These are phyloP conservation scores for Hyperoplus lanceolatus DNA, from an alignment of 2,797 vertebrate species.

Conservation along the genomic window DNA sequence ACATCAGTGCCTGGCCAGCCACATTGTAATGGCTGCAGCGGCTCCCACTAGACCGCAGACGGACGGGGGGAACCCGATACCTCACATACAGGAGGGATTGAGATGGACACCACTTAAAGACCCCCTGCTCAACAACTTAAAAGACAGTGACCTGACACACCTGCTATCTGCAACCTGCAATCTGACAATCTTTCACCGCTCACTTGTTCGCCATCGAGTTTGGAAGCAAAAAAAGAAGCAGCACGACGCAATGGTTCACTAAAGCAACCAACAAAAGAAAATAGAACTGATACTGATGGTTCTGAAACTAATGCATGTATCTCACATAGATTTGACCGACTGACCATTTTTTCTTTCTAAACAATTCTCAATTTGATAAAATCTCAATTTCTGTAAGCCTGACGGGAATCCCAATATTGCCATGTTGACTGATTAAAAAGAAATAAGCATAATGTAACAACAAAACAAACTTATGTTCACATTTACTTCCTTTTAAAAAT, in stretches of 20 bases:
- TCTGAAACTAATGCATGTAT: not conserved
- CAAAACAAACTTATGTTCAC: not conserved
- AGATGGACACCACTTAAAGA: conserved; percentile 79
- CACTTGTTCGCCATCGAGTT: conserved; percentile 32
- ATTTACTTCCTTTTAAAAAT: conserved; percentile 19
- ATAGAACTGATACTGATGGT: too few relatives aligned
- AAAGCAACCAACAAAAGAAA: conserved; percentile 17
- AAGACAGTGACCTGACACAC: conserved; percentile 80
- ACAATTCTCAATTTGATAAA: not conserved
- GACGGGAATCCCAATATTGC: not conserved
- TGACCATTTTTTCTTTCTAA: not conserved
- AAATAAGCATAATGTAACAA: not conserved
- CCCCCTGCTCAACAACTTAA: conserved; percentile 75
- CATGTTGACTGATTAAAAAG: not conserved
- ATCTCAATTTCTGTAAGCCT: not conserved
- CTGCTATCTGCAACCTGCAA: conserved; percentile 82
- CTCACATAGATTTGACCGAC: not conserved
- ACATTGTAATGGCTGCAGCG: conserved; percentile 77
- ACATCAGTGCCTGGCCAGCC: conserved; percentile 71
- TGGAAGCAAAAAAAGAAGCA: conserved; percentile 27
- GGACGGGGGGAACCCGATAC: conserved; percentile 75
- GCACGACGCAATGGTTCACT: not conserved
- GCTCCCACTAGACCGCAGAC: conserved; percentile 76
- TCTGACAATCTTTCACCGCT: conserved; percentile 71
- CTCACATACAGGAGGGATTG: conserved; percentile 56